phyloP scores from a whole-genome alignment of 2,888 invertebrate species.

The Silvanus unidentatus region DNA sequence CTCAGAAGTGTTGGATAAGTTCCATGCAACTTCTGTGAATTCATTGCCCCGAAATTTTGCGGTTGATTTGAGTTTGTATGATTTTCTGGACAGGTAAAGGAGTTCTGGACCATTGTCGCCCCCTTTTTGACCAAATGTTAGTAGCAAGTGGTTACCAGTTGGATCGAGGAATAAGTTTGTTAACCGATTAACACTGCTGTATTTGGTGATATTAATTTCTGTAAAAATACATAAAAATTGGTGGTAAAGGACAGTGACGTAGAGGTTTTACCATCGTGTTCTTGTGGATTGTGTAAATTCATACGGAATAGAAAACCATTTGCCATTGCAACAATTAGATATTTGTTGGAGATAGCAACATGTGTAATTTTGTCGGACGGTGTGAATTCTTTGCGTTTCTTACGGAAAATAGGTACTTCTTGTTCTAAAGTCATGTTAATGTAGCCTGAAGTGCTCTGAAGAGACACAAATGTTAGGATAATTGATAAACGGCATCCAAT shows the following conservation, averaged over 20 bases:
- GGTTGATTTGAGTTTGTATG: constrained; percentile 63
- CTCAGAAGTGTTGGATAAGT: constrained; percentile 64
- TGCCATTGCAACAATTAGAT: constrained; percentile 76
- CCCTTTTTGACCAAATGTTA: constrained; percentile 61
- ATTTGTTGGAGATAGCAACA: constrained; percentile 75
- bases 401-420: constrained; percentile 80
- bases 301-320: constrained; percentile 75
- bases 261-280: constrained; percentile 61
- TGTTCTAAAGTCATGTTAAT: constrained; percentile 60
- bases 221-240: constrained; percentile 16
- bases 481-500: background rate
- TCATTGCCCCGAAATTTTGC: constrained; percentile 69
- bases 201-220: constrained; percentile 71
- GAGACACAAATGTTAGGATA: constrained; percentile 6
- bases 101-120: constrained; percentile 63
- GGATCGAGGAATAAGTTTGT: constrained; percentile 76
- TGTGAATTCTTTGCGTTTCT: constrained; percentile 73
- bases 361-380: constrained; percentile 76
- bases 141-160: constrained; percentile 76
- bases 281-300: constrained; percentile 72
- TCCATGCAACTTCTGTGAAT: constrained; percentile 90
- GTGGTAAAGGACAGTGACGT: background rate
- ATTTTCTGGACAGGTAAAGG: constrained; percentile 72
- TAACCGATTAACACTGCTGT: constrained; percentile 55
- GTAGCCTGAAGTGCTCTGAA: constrained; percentile 48